Evolutionary conservation across 2,888 invertebrate species (phyloP).

Genomic region (Hofmannophila pseudospretella): DNA sequence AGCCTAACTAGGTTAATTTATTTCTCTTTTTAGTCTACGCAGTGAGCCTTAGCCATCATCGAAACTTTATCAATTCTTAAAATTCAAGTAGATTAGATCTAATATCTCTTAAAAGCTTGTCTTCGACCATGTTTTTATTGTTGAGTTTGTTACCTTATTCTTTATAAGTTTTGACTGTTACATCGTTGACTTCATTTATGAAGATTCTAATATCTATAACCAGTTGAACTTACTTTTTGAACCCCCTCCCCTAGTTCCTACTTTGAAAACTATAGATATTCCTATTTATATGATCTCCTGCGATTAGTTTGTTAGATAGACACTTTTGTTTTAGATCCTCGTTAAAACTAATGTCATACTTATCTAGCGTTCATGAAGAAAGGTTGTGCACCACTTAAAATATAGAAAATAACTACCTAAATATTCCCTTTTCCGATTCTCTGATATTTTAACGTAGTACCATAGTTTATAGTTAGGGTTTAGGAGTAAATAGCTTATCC

Average conservation of each 20-base stretch:
- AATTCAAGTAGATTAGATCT: conserved; percentile 41
- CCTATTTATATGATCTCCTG: conserved; percentile 41
- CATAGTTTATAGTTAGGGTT: conserved; percentile 64
- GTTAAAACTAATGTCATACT: conserved; percentile 68
- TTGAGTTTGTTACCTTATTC: conserved; percentile 12
- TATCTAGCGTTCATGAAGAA: conserved; percentile 75
- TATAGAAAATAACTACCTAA: conserved; percentile 69
- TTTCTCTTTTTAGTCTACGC: conserved; percentile 48
- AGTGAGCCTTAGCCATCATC: conserved; percentile 55
- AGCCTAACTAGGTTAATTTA: conserved; percentile 69
- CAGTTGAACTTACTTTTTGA: conserved; percentile 18
- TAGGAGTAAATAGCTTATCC: conserved; percentile 72
- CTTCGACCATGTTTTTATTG: conserved; percentile 28
- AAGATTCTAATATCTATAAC: conserved; percentile 4
- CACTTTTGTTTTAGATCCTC: conserved; percentile 54
- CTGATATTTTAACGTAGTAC: conserved; percentile 74
- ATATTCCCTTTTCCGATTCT: conserved; percentile 76
- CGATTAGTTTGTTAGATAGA: conserved; percentile 54
- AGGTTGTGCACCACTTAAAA: conserved; percentile 76
- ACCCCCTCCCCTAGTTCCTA: conserved; percentile 64
- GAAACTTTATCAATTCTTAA: conserved; percentile 33
- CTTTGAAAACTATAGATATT: conserved; percentile 43
- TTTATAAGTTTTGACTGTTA: conserved; percentile 4
- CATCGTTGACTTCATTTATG: conserved; percentile 5
- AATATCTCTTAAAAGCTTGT: conserved; percentile 28